A percentile compares a stretch with the other conserved stretches of the same genome.
phyloP scores from a whole-genome alignment of 2,113 vertebrate genomes.

The Podilymbus podiceps region DNA sequence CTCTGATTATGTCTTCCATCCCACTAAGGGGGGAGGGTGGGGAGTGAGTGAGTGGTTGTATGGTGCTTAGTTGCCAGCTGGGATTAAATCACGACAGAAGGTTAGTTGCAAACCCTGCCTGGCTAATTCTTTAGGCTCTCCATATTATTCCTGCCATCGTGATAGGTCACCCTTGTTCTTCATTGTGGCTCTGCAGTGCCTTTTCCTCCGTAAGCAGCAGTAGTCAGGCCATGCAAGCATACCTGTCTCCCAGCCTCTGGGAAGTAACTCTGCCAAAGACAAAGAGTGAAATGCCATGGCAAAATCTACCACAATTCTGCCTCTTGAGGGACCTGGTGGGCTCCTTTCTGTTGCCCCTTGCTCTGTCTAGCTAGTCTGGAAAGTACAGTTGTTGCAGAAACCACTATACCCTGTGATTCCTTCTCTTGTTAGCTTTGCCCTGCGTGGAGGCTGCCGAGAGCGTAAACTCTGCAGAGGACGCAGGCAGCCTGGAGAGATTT shows the following conservation, averaged over 20 bases:
- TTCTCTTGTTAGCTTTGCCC: background rate
- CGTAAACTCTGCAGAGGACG: background rate
- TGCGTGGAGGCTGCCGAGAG: background rate
- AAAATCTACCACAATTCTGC: background rate
- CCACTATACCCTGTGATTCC: background rate
- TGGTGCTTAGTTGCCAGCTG: background rate
- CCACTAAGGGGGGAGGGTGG: background rate
- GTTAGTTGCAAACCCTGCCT: background rate
- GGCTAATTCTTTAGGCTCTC: background rate
- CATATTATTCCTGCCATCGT: background rate
- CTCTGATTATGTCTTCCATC: background rate
- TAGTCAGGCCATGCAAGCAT: no score
- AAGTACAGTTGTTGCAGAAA: background rate
- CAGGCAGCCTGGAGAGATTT: background rate
- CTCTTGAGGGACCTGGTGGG: background rate
- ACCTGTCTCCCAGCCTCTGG: no score
- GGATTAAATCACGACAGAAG: background rate
- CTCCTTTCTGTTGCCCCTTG: background rate
- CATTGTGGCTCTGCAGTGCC: background rate
- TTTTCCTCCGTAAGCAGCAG: background rate
- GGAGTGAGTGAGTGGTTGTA: background rate
- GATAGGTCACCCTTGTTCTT: background rate
- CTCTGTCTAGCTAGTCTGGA: background rate
- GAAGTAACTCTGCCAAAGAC: background rate
- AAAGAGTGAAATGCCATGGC: background rate